These are phyloP conservation scores for Pollachius pollachius DNA, from an alignment of 2,113 vertebrate genomes.

Conservation along the genomic window DNA sequence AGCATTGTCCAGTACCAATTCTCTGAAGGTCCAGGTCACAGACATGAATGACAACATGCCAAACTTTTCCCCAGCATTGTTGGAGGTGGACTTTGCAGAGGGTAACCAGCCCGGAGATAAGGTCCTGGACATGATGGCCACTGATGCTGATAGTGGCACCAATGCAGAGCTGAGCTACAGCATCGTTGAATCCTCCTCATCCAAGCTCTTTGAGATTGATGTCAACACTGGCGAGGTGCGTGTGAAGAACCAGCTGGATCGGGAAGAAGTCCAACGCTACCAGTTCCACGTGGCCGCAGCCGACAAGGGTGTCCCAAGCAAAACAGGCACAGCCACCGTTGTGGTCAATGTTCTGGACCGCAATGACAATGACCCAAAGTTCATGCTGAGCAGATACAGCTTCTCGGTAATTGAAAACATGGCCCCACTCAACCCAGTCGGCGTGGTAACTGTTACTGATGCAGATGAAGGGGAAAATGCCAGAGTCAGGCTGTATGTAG, in stretches of 20 bases:
- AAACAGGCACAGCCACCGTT: conserved; percentile 90
- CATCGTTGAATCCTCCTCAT: conserved; percentile 74
- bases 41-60: conserved; percentile 94
- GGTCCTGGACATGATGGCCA: conserved; percentile 84
- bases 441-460: conserved; percentile 93
- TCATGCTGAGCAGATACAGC: conserved; percentile 94
- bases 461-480: conserved; percentile 92
- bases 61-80: conserved; percentile 81
- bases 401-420: conserved; percentile 97
- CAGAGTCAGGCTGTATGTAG: conserved; percentile 82
- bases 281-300: conserved; percentile 87
- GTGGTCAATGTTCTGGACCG: conserved; percentile 88
- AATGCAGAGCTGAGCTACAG: conserved; percentile 90
- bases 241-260: conserved; percentile 86
- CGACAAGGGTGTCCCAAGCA: conserved; percentile 89
- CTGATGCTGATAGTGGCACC: conserved; percentile 88
- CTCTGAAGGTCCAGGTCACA: conserved; percentile 92
- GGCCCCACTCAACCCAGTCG: conserved; percentile 89
- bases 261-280: conserved; percentile 86
- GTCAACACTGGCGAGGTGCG: conserved; percentile 82
- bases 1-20: conserved; percentile 94
- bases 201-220: conserved; percentile 85
- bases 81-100: conserved; percentile 87
- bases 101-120: conserved; percentile 87
- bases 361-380: conserved; percentile 97